Conservation (phyloP, 2,888 invertebrate genomes). For the Adineta ricciae region DNA sequence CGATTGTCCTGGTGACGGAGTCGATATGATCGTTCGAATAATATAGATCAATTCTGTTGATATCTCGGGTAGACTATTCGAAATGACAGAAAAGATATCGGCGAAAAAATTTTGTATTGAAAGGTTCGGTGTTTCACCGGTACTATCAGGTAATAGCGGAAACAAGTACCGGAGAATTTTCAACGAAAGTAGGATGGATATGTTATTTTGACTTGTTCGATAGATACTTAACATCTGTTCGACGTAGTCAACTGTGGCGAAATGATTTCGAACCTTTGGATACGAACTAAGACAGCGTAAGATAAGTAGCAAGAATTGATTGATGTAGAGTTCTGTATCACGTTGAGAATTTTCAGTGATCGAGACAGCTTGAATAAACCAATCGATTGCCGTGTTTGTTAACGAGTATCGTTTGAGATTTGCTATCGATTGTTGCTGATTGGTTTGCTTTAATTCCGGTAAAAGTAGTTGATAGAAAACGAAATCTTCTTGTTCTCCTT, state of each 20-base stretch:
- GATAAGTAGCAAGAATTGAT: neutral
- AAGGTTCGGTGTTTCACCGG: too few species aligned
- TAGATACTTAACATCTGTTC: neutral
- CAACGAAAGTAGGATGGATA: neutral
- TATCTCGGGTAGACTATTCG: neutral
- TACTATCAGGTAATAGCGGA: too few species aligned
- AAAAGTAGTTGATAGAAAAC: neutral
- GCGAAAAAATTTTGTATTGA: too few species aligned
- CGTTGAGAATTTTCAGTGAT: neutral
- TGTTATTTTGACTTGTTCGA: too few species aligned
- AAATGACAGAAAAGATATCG: neutral
- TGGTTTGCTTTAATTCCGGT: too few species aligned
- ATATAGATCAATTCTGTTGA: neutral
- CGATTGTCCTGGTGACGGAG: neutral
- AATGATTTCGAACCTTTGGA: neutral
- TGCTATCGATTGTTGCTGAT: neutral
- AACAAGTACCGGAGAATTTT: neutral
- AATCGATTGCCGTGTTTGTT: neutral
- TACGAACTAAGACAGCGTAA: neutral
- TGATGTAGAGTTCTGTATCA: neutral
- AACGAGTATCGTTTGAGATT: neutral
- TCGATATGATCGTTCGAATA: neutral
- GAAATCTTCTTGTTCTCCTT: neutral
- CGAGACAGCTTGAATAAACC: neutral
- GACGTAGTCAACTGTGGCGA: neutral